Conservation (phyloP, 2,113 vertebrate genomes). For the Connochaetes taurinus region DNA sequence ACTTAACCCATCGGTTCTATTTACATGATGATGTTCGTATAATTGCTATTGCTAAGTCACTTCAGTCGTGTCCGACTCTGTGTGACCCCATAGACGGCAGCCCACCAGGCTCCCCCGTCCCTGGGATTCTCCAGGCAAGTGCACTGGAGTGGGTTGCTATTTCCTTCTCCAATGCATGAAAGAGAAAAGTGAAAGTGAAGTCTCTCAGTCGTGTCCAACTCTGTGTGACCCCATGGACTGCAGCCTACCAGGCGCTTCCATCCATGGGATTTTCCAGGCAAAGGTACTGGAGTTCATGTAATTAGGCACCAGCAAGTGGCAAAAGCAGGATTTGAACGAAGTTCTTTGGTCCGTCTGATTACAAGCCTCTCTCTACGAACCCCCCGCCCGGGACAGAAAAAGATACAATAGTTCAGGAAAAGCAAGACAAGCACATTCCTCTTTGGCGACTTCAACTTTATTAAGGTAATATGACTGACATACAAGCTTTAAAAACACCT, state of each 20-base stretch:
- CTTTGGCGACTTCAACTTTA: neutral
- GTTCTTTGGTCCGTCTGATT: neutral
- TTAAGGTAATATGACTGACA: neutral
- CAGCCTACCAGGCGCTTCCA: too few species aligned
- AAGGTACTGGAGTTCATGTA: neutral
- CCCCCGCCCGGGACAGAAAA: rapidly evolving
- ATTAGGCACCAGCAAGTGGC: neutral
- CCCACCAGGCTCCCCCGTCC: too few species aligned
- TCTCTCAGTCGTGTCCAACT: too few species aligned
- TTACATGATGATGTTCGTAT: neutral
- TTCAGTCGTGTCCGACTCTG: too few species aligned
- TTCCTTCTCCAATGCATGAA: too few species aligned
- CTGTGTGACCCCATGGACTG: too few species aligned
- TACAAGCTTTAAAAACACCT: neutral
- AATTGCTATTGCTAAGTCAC: neutral
- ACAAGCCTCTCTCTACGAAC: neutral
- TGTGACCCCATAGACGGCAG: too few species aligned
- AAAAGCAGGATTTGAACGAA: neutral
- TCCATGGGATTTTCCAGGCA: too few species aligned
- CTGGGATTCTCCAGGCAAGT: too few species aligned
- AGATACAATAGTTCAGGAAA: neutral
- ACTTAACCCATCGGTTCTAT: neutral
- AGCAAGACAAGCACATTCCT: neutral
- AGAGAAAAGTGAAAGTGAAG: too few species aligned
- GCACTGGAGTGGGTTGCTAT: too few species aligned